Base-by-base conservation (phyloP, 1,140 invertebrate genomes). In the Oncopeltus fasciatus region DNA sequence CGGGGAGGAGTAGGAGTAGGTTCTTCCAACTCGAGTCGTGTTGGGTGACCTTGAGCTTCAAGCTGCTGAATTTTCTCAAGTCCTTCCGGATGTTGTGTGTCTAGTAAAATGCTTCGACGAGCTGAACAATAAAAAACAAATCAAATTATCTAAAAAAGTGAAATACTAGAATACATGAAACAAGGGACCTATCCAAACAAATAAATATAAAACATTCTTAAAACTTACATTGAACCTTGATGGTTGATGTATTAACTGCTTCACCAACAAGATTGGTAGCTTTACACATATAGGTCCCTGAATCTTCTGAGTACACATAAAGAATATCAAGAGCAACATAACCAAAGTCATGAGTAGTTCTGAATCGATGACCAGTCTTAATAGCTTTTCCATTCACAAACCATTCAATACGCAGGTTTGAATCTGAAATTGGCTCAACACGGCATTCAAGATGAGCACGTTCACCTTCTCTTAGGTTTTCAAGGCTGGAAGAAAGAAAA, bases 371-470 rank as follows among this genome's bases (percentile, higher is more conserved):
- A n/a, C 90, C 90, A 21, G 84, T 80, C 64, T 82, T 81, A 64
- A 90, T 80, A 64, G 83, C 82, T 62, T 86, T 80, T 60, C 88
- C 90, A 75, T 95, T 91, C 53, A 88, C 83, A 75, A 87, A 95
- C 95, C 95, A 99, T 77, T 97, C 92, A 60, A 98, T 92, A 72
- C 86, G 88, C 68, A 98, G 79, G 67, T 93, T 88, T 1, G 94
- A 83, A 74, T 98, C 95, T 70, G 95, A 95, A 64, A 97, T 88
- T 12, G 95, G 95, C 69, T 95, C 89, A 18, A 98, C 86, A 61
- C 92, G 83, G 70, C 91, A 95, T 79, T 98, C 95, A 66, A 98
- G 81, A 76, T 98, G 94, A 66, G 90, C 88, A 65, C 90, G 88
- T 70, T 94, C 88, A 53, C 88, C 88, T 80, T 95, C 93, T 72